phyloP scores from a whole-genome alignment of 2,113 vertebrate species.

The Plotosus lineatus region DNA sequence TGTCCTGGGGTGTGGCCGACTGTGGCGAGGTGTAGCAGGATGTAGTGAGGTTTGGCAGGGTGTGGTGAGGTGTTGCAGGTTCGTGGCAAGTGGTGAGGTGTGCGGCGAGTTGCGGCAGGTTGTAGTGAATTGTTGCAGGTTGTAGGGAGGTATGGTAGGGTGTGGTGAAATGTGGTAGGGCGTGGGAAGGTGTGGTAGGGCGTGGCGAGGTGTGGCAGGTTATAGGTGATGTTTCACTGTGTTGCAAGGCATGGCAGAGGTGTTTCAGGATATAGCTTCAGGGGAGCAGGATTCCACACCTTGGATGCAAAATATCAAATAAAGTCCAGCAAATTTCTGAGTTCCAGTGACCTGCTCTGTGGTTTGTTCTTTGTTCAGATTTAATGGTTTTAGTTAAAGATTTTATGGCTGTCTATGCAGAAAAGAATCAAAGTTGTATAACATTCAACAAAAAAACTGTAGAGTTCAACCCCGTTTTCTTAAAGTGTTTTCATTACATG shows the following conservation, averaged over 20 bases:
- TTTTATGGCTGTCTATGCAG: not conserved
- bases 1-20: too few species aligned
- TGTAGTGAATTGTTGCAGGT: too few species aligned
- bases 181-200: too few species aligned
- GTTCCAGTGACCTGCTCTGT: too few species aligned
- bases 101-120: too few species aligned
- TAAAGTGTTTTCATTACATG: not conserved
- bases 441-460: not conserved
- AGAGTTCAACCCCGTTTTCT: not conserved
- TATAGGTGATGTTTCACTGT: not conserved
- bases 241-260: not conserved
- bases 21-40: not conserved
- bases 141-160: too few species aligned
- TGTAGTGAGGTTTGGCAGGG: too few species aligned
- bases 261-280: not conserved
- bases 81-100: too few species aligned
- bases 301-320: not conserved
- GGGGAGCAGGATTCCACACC: not conserved
- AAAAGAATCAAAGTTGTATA: not conserved
- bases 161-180: too few species aligned
- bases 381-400: not conserved
- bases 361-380: too few species aligned
- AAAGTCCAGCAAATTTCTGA: not conserved
- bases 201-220: not conserved
- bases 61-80: too few species aligned